Evolutionary conservation across 2,888 invertebrate genomes (phyloP), one percentile per base, ranked within the genome.

Genomic region (Mythimna ferrago): DNA sequence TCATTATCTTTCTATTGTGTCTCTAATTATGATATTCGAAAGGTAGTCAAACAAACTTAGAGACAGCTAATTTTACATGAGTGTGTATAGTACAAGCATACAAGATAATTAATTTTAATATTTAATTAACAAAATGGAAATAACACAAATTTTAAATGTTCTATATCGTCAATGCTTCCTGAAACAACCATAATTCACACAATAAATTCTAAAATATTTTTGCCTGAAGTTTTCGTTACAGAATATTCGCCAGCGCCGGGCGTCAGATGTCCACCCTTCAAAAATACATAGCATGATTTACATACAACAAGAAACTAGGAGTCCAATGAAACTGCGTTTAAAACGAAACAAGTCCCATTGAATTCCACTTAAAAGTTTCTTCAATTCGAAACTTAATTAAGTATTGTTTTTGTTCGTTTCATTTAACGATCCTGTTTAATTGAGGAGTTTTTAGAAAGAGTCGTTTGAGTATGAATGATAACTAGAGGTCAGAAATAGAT

Each of bases 401-500:
- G 93, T 89, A 90, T 91, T 92, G 92, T 92, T 94, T 91, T 92
- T 94, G 92, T 92, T 92, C 90, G 90, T 91, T 92, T 89, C 88
- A 90, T 89, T 92, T 89, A 90, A 91, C 91, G 92, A 92, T 92
- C 86, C 81, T 81, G 80, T 91, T 93, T 91, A 93, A 94, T 93
- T 91, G 93, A 91, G 88, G 92, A 92, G 89, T 93, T 92, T 91
- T 89, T 88, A 91, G 88, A 86, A 83, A 83, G 74, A 78, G 76
- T 78, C 14, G 6, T 54, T 19, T 35, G 66, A 51, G 81, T 82
- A 82, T 66, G 2, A 66, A 81, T 63, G 4, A 19, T 6, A 14
- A 0, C n/a, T 5, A 32, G 32, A 32, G 32, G 32, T 32, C 32
- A 32, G 2, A 32, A 32, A 32, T 32, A 32, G 32, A 32, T 26